Evolutionary conservation across 2,888 invertebrate species (phyloP), one percentile per base, ranked within the genome.

Genomic region (Eucriotettix oculatus): DNA sequence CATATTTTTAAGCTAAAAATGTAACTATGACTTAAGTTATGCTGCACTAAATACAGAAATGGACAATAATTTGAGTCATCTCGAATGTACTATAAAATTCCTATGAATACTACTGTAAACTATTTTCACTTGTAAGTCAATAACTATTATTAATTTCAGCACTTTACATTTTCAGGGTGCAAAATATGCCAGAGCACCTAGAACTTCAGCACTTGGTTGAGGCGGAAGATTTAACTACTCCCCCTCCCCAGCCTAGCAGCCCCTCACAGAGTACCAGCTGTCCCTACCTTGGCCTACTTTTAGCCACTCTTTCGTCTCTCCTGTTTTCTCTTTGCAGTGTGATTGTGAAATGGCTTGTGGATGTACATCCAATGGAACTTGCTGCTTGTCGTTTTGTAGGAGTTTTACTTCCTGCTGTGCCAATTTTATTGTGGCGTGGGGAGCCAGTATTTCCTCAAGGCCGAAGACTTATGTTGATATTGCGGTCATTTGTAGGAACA

Each of bases 251-350:
- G 16, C 16, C 29, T 10, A 12, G 16, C 16, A n/a, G 16, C 69
- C 69, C 75, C 61, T 68, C 75, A 54, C 76, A 76, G 69, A 75
- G 76, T 70, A 74, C 78, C 64, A 71, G 48, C 68, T 87, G 85
- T 68, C 90, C 90, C 1, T 90, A 89, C 69, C 76, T 92, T 64
- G 93, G 93, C 43, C 78, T 93, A 64, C 76, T 90, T 65, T 76
- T 92, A 59, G 92, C 92, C 16, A 90, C 90, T 0, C 72, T 91
- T 56, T 93, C 93, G 12, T 92, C 91, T 16, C 75, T 94, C 57
- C 93, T 93, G 73, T 93, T 93, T 73, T 93, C 92, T 2, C 75
- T 93, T 60, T 90, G 91, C 73, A 91, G 93, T 56, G 90, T 92
- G 44, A 92, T 94, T 66, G 93, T 94, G 2, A 93, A 93, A 74